These are phyloP conservation scores for Pituophis catenifer DNA, from an alignment of 2,113 vertebrate genomes.

Conservation along the genomic window DNA sequence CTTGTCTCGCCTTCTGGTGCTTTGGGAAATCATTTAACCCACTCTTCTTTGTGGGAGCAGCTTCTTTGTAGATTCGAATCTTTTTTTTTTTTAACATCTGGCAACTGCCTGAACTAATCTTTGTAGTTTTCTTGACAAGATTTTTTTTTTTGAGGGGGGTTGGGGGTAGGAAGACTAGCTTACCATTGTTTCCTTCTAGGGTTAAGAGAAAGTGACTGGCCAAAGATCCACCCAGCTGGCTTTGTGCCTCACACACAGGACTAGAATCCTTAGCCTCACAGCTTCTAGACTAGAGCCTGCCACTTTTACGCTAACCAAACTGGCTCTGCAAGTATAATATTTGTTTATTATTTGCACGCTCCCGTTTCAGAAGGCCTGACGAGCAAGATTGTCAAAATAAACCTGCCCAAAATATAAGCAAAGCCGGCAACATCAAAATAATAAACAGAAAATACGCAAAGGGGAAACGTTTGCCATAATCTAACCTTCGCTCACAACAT, in stretches of 20 bases:
- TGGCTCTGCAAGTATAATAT: not conserved
- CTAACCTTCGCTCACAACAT: not conserved
- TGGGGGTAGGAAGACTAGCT: not conserved
- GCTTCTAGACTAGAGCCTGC: not conserved
- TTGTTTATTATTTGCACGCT: not conserved
- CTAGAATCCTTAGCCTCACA: not conserved
- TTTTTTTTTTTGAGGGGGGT: too few relatives aligned
- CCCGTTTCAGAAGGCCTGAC: not conserved
- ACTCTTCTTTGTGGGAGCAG: too few relatives aligned
- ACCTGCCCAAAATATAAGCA: not conserved
- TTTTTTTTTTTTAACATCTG: not conserved
- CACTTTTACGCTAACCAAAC: not conserved
- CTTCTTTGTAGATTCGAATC: too few relatives aligned
- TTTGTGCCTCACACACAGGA: not conserved
- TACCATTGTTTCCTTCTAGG: not conserved
- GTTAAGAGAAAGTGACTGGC: not conserved
- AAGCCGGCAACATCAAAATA: not conserved
- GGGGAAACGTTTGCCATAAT: not conserved
- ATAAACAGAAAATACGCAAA: not conserved
- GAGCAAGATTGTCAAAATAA: not conserved
- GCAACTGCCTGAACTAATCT: not conserved
- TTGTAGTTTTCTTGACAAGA: not conserved
- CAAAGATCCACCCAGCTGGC: not conserved
- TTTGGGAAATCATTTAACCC: not conserved
- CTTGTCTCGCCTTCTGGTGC: not conserved